Base-by-base conservation (phyloP, 2,888 invertebrate species). In the Athripsodes cinereus region DNA sequence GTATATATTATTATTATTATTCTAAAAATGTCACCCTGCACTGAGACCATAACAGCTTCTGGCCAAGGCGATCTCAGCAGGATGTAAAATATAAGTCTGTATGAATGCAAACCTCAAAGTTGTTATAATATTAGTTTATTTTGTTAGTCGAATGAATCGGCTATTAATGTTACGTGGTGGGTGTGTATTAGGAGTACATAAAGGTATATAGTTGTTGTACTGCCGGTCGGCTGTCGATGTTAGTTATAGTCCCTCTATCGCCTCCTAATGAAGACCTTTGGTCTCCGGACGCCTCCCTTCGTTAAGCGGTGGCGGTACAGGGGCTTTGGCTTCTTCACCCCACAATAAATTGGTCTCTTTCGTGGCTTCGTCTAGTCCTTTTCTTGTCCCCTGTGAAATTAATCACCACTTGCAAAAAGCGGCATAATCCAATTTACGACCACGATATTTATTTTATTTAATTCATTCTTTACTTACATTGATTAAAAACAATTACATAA, bases 201-300 rank as follows among this genome's bases (percentile, higher is more conserved):
- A n/a, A 35, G 56, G 76, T 74, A 75, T 74, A 74, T 31, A 31
- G 31, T 8, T 31, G 76, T n/a, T n/a, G n/a, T n/a, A n/a, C n/a
- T n/a, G 76, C 74, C 76, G 75, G 74, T 75, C 76, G 21, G 21
- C 52, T 8, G 13, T 13, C 16, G 40, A n/a, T 40, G 40, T 40
- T 13, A 40, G 40, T 40, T 40, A 13, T 16, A n/a, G 40, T 40
- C 40, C 40, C 40, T 40, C 40, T 40, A 40, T 40, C 40, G 55
- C 60, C 40, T 40, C 78, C 78, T 78, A 79, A 79, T 79, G 78
- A 78, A 78, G 79, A 78, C 78, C 78, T 78, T 76, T 78, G 75
- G 77, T 74, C 74, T 71, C 51, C 62, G 57, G 58, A 51, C 62
- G 75, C 74, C 77, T 78, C 78, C 78, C 79, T 78, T 78, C 78